These are phyloP conservation scores for Taenioides sp. DNA, from an alignment of 2,797 vertebrate species.

Conservation along the genomic window DNA sequence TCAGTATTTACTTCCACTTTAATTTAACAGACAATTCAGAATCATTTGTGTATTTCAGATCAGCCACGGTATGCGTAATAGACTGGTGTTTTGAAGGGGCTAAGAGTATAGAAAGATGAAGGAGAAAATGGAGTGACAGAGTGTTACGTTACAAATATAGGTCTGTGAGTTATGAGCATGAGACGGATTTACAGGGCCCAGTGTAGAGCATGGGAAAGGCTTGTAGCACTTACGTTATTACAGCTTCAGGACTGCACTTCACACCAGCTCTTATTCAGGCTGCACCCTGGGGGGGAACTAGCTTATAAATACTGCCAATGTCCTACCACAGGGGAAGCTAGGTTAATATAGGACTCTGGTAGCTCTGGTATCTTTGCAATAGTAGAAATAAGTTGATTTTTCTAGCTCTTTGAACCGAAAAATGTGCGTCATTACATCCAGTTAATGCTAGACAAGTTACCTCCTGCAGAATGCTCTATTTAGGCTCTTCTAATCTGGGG, in stretches of 20 bases:
- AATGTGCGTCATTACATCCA: background rate
- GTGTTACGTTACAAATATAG: constrained; percentile 30
- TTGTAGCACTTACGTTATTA: constrained; percentile 10
- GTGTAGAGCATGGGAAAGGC: constrained; percentile 16
- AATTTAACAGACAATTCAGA: background rate
- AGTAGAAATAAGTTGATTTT: background rate
- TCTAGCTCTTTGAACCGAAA: background rate
- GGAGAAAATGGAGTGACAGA: constrained; percentile 18
- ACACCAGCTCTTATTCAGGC: constrained; percentile 12
- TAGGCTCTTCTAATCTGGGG: background rate
- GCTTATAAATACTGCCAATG: constrained; percentile 2
- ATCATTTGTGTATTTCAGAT: background rate
- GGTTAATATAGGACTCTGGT: background rate
- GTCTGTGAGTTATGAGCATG: constrained; percentile 41
- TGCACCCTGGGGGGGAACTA: background rate
- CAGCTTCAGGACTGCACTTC: constrained; percentile 7
- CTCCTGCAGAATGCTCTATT: background rate
- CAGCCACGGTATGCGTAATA: no score
- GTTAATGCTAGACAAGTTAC: background rate
- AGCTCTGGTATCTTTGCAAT: background rate
- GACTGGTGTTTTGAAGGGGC: background rate
- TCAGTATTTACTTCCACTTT: background rate
- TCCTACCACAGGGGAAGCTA: background rate
- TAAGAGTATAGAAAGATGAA: constrained; percentile 1
- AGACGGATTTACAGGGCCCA: constrained; percentile 34